These are phyloP conservation scores for Dicrostonyx torquatus DNA, from an alignment of 2,797 vertebrate species.

Conservation along the genomic window DNA sequence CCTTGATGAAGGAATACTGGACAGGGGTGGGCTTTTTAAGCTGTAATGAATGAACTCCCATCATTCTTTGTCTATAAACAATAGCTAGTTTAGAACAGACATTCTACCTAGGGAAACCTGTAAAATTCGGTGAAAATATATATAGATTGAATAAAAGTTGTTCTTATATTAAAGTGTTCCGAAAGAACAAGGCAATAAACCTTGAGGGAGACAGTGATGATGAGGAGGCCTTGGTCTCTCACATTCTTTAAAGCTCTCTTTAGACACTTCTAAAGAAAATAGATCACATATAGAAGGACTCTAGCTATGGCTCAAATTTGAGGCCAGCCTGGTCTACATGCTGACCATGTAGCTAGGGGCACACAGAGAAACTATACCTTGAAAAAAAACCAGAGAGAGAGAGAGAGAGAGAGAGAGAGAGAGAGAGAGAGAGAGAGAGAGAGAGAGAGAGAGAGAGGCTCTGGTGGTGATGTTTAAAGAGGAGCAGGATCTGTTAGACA, in stretches of 20 bases:
- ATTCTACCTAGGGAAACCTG: neutral
- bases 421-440: too few relatives aligned
- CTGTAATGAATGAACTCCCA: neutral
- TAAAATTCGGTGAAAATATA: slow-evolving; percentile 13
- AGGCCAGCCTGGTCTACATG: neutral
- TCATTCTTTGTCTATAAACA: slow-evolving; percentile 3
- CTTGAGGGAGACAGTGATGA: neutral
- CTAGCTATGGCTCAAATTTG: neutral
- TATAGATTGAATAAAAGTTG: slow-evolving; percentile 14
- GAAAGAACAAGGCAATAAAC: neutral
- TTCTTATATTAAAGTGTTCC: neutral
- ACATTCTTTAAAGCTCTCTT: neutral
- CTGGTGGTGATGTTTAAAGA: neutral
- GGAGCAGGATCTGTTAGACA: neutral
- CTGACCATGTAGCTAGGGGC: neutral
- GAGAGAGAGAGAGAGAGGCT: too few relatives aligned
- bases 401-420: too few relatives aligned
- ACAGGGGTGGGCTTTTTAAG: neutral
- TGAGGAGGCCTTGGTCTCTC: neutral
- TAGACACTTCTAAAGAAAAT: slow-evolving; percentile 2
- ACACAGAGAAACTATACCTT: neutral
- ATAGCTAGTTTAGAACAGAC: neutral
- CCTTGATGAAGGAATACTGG: neutral
- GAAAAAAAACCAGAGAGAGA: neutral
- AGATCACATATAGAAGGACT: neutral